Conservation (phyloP, 2,797 vertebrate species). For the Oryzias dopingdopingensis region DNA sequence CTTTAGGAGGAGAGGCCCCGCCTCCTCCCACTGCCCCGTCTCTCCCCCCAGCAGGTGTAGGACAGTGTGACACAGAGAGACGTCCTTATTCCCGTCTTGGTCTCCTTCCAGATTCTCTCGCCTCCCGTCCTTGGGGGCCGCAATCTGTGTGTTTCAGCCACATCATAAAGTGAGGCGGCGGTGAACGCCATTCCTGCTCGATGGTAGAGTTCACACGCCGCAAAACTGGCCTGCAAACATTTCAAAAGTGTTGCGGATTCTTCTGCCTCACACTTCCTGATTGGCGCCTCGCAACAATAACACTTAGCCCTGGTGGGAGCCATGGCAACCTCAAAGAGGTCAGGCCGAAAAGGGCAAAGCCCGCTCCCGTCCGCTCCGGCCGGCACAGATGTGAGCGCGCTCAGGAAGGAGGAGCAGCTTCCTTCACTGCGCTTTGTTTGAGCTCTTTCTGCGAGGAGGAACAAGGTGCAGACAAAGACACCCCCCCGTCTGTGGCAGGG, state of each 20-base stretch:
- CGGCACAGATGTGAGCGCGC: conserved; percentile 24
- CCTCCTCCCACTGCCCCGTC: conserved; percentile 11
- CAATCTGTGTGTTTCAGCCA: conserved; percentile 42
- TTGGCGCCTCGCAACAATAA: conserved; percentile 61
- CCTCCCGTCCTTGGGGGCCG: conserved; percentile 47
- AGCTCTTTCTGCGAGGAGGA: conserved; percentile 60
- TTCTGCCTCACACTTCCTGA: conserved; percentile 29
- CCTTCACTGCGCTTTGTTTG: conserved; percentile 52
- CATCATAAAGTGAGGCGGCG: conserved; percentile 29
- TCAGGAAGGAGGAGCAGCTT: conserved; percentile 67
- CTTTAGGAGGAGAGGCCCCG: conserved; percentile 46
- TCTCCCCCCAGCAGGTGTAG: conserved; percentile 72
- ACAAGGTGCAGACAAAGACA: conserved; percentile 75
- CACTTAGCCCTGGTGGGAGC: conserved; percentile 58
- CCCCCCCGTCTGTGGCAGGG: conserved; percentile 61
- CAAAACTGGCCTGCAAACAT: not conserved
- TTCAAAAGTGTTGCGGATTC: not conserved
- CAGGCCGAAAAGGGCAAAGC: conserved; percentile 63
- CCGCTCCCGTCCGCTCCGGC: conserved; percentile 23
- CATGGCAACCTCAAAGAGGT: conserved; percentile 62
- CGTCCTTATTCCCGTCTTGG: conserved; percentile 64
- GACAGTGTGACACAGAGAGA: conserved; percentile 55
- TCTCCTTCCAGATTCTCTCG: conserved; percentile 51
- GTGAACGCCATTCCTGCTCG: conserved; percentile 4
- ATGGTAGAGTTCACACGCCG: too few relatives aligned